phyloP scores from a whole-genome alignment of 2,113 vertebrate genomes.

The Bubalus kerabau region DNA sequence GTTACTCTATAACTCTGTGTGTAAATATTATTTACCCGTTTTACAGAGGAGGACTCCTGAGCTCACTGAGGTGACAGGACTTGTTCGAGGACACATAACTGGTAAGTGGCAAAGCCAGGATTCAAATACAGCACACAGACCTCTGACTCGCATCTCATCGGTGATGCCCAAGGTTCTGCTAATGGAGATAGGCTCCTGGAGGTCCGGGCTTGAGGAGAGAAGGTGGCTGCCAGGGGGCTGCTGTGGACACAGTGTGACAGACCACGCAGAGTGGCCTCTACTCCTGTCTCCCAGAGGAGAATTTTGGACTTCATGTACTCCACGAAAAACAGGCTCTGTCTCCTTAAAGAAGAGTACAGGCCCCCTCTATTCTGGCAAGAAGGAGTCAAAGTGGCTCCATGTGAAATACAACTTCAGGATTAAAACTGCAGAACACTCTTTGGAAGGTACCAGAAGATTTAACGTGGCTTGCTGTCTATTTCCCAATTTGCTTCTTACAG shows the following conservation, averaged over 20 bases:
- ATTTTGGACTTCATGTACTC: fast-evolving
- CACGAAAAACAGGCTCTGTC: fast-evolving
- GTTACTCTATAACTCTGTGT: background rate
- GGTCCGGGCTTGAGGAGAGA: background rate
- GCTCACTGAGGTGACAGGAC: background rate
- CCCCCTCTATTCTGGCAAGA: background rate
- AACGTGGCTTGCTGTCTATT: background rate
- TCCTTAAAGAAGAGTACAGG: background rate
- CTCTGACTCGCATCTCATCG: background rate
- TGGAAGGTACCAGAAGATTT: background rate
- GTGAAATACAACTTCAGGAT: background rate
- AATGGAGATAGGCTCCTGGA: background rate
- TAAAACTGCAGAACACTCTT: background rate
- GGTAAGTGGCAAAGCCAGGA: background rate
- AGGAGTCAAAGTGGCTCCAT: background rate
- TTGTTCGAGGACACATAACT: background rate
- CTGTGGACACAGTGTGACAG: background rate
- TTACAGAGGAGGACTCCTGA: background rate
- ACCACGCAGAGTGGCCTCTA: background rate
- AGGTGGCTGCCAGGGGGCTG: background rate
- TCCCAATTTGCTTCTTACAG: background rate
- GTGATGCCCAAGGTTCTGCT: background rate
- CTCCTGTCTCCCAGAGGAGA: background rate
- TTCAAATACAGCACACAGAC: background rate
- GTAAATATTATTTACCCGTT: background rate